Evolutionary conservation across 2,113 vertebrate genomes (phyloP).

Genomic region (Calidris pugnax): DNA sequence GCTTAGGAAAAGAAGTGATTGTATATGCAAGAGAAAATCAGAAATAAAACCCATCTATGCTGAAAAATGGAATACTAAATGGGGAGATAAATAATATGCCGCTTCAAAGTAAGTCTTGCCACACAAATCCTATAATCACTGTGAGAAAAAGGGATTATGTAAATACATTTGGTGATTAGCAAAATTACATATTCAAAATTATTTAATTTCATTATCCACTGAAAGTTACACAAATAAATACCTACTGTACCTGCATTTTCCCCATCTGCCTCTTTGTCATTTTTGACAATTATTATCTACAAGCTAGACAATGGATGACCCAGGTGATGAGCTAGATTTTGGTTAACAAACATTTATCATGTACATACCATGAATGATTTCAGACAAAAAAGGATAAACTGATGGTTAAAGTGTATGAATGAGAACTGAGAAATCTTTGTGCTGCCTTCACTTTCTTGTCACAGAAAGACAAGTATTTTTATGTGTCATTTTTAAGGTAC

Average conservation of each 20-base stretch:
- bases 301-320: background rate
- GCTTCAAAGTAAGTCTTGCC: slow-evolving; percentile 53
- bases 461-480: background rate
- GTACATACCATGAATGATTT: background rate
- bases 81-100: slow-evolving; percentile 47
- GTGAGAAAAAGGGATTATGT: slow-evolving; percentile 55
- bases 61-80: slow-evolving; percentile 48
- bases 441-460: background rate
- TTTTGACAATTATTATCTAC: background rate
- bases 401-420: background rate
- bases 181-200: slow-evolving; percentile 58
- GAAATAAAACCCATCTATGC: slow-evolving; percentile 14
- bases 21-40: slow-evolving; percentile 48
- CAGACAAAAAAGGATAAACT: background rate
- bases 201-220: slow-evolving; percentile 42
- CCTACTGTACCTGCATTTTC: background rate
- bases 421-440: background rate
- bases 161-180: slow-evolving; percentile 54
- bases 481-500: background rate
- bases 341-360: background rate
- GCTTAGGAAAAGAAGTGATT: slow-evolving; percentile 42
- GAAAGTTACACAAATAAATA: slow-evolving; percentile 48
- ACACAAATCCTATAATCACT: slow-evolving; percentile 55
- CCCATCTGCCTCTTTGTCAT: background rate
- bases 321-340: background rate